Percentiles rank a stretch among this genome's conserved stretches.
Conservation (phyloP, 2,888 invertebrate genomes). For the Epistrophella euchroma region DNA sequence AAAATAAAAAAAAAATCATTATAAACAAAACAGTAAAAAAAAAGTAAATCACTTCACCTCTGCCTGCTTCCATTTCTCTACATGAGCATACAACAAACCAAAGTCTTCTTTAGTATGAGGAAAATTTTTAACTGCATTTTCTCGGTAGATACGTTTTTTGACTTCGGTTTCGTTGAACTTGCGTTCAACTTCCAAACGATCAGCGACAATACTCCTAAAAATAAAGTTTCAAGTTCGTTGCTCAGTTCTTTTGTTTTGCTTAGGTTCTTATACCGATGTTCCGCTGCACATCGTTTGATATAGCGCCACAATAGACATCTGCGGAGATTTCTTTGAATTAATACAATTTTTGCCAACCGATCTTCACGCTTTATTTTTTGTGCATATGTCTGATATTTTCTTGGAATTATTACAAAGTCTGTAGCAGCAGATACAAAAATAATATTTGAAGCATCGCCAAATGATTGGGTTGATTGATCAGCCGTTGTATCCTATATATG, state of each 20-base stretch:
- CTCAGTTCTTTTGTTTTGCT: slow-evolving; percentile 52
- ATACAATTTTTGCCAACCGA: slow-evolving; percentile 85
- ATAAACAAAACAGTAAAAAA: not conserved
- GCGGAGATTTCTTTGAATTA: slow-evolving; percentile 87
- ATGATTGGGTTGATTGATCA: slow-evolving; percentile 82
- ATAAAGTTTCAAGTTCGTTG: slow-evolving; percentile 17
- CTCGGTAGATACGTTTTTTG: slow-evolving; percentile 84
- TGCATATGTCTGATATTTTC: slow-evolving; percentile 88
- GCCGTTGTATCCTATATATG: slow-evolving; percentile 81
- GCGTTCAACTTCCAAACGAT: slow-evolving; percentile 80
- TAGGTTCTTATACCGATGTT: slow-evolving; percentile 83
- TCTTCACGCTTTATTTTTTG: slow-evolving; percentile 86
- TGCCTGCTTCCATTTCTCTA: slow-evolving; percentile 82
- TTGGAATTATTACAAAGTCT: slow-evolving; percentile 87
- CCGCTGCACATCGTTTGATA: slow-evolving; percentile 84
- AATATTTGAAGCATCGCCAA: slow-evolving; percentile 81
- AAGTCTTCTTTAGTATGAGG: slow-evolving; percentile 90
- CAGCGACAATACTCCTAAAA: slow-evolving; percentile 84
- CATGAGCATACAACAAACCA: slow-evolving; percentile 87
- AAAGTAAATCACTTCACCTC: slow-evolving; percentile 76
- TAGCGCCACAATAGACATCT: slow-evolving; percentile 83
- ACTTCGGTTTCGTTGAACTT: slow-evolving; percentile 79
- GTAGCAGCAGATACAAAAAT: slow-evolving; percentile 86
- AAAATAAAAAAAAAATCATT: not conserved
- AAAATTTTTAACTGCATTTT: slow-evolving; percentile 88